Evolutionary conservation across 2,113 vertebrate genomes (phyloP).

Genomic region (Takifugu flavidus): DNA sequence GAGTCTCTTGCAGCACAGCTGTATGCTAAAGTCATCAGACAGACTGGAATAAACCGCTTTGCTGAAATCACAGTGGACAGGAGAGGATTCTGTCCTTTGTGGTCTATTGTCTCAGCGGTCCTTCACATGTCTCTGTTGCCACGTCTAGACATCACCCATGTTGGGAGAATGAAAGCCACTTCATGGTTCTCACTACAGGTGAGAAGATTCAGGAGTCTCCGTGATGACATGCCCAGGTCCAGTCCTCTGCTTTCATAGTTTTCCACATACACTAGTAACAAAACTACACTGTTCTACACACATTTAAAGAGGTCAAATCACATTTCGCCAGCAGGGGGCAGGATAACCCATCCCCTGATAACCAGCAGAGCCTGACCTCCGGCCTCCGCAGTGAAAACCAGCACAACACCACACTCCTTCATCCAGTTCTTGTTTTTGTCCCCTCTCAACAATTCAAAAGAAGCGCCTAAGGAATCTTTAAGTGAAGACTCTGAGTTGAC

Average conservation of each 20-base stretch:
- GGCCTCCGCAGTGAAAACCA: constrained; percentile 4
- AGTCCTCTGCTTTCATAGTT: constrained; percentile 3
- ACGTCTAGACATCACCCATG: too few species aligned
- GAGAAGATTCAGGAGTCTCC: too few species aligned
- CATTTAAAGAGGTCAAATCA: not conserved
- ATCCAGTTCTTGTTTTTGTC: constrained; percentile 6
- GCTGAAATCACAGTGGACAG: constrained; percentile 22
- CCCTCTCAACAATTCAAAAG: constrained; percentile 13
- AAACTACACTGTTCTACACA: too few species aligned
- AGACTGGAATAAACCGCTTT: constrained; percentile 17
- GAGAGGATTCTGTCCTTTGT: constrained; percentile 1
- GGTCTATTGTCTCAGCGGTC: too few species aligned
- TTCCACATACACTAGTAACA: not conserved
- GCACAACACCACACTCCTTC: not conserved
- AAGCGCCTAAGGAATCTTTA: constrained; percentile 10
- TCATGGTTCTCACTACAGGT: too few species aligned
- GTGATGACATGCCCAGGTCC: not conserved
- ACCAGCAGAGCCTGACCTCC: not conserved
- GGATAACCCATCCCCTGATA: constrained; percentile 45
- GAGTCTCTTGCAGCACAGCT: constrained; percentile 34
- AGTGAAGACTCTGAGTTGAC: constrained; percentile 8
- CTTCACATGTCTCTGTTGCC: too few species aligned
- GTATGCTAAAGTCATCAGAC: constrained; percentile 4
- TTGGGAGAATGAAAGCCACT: too few species aligned
- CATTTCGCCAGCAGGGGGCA: constrained; percentile 52